A percentile compares a stretch with the other conserved stretches of the same genome.
phyloP scores from a whole-genome alignment of 2,113 vertebrate genomes.

The Otolemur garnettii region DNA sequence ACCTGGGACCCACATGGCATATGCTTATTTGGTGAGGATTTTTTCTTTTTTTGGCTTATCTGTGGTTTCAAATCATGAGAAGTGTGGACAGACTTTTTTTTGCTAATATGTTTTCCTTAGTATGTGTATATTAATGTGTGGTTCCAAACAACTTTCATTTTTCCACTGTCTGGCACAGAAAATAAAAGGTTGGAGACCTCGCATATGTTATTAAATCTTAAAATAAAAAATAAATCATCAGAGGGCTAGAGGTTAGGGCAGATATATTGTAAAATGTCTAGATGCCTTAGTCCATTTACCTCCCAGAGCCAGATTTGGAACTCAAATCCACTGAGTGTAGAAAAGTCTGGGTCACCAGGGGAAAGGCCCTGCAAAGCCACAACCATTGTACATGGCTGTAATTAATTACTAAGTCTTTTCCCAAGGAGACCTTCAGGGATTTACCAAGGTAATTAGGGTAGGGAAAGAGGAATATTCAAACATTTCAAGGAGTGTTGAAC shows the following conservation, averaged over 20 bases:
- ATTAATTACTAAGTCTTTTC: neutral
- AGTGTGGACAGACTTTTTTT: no score
- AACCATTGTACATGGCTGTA: neutral
- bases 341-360: neutral
- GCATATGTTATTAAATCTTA: neutral
- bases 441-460: neutral
- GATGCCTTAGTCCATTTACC: neutral
- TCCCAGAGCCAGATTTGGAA: neutral
- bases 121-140: no score
- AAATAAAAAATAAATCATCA: constrained; percentile 5
- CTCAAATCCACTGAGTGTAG: neutral
- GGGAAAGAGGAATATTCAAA: neutral
- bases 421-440: neutral
- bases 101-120: no score
- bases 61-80: no score
- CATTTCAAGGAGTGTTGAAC: neutral
- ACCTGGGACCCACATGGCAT: no score
- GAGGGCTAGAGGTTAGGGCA: neutral
- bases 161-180: no score
- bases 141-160: no score
- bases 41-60: no score
- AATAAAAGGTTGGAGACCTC: no score
- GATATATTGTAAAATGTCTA: neutral
- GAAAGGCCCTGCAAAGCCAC: neutral
- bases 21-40: no score